Percentiles rank a stretch among this genome's conserved stretches.
These are phyloP conservation scores for Macaca nemestrina DNA, from an alignment of 2,113 vertebrate genomes.

Conservation along the genomic window DNA sequence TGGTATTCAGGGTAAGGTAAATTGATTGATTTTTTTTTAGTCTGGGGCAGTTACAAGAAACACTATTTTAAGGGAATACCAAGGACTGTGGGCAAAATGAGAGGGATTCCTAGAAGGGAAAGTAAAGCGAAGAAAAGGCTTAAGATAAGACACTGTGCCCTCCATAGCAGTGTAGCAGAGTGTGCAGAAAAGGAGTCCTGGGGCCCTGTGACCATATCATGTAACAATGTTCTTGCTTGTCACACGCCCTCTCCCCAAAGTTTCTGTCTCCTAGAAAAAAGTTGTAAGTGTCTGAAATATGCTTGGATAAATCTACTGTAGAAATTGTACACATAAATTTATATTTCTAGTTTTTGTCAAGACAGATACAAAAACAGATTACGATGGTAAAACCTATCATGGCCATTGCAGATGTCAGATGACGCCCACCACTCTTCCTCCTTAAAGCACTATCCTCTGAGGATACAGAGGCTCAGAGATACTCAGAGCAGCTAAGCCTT, in stretches of 20 bases:
- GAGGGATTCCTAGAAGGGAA: background rate
- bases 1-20: background rate
- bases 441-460: background rate
- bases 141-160: background rate
- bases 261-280: background rate
- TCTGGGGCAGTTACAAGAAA: background rate
- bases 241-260: background rate
- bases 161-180: no score
- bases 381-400: background rate
- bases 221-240: background rate
- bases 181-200: rapidly evolving
- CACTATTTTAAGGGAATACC: background rate
- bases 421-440: background rate
- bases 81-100: background rate
- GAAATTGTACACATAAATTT: background rate
- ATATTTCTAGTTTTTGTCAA: background rate
- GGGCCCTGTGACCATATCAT: rapidly evolving
- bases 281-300: background rate
- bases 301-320: background rate
- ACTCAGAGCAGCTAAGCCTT: background rate
- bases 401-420: background rate
- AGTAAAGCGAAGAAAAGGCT: background rate
- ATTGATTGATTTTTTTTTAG: background rate
- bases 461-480: background rate
- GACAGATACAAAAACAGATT: background rate